Evolutionary conservation across 2,888 invertebrate genomes (phyloP), one percentile per base, ranked within the genome.

Genomic region (Ormyrus pomaceus): DNA sequence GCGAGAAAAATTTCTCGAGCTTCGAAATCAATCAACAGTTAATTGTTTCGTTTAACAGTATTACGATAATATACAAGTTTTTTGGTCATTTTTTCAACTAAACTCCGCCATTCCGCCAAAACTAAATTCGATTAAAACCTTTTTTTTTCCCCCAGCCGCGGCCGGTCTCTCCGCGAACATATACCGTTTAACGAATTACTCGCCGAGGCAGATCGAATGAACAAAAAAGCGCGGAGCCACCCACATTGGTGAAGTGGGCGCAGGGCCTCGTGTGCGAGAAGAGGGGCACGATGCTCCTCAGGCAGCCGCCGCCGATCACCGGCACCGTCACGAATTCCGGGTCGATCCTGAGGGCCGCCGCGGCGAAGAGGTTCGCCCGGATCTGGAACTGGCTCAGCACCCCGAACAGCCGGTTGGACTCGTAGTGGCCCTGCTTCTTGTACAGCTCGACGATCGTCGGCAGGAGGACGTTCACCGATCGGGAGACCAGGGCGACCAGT

Each of bases 301-400:
- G 93, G 34, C 95, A 94, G 89, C 95, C 95, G 0, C 97, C 97
- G 53, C 97, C 96, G 71, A 94, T 92, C 0, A 97, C 95, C 0
- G 97, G 97, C 8, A 96, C 94, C 83, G 92, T 90, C 10, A 95
- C 94, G 82, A 93, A 92, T 82, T 93, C 91, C 0, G 95, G 94
- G 83, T 94, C 93, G 59, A 95, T 84, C 0, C 93, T 93, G 88
- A 94, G 90, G 13, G 93, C 92, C 82, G 94, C 92, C 2, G 96
- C 95, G 58, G 94, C 94, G 86, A 96, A 93, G n/a, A 94, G 93
- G 87, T 95, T 95, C 0, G 96, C 94, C 85, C 96, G 92, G 46
- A 96, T 93, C 50, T 94, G 91, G 89, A 96, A 95, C 53, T 95
- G 90, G 7, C 94, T 93, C 68, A 95, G 95, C 5, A 97, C 93